A percentile compares a stretch with the other conserved stretches of the same genome.
Evolutionary conservation across 2,113 vertebrate species (phyloP).

Genomic region (Falco punctatus): DNA sequence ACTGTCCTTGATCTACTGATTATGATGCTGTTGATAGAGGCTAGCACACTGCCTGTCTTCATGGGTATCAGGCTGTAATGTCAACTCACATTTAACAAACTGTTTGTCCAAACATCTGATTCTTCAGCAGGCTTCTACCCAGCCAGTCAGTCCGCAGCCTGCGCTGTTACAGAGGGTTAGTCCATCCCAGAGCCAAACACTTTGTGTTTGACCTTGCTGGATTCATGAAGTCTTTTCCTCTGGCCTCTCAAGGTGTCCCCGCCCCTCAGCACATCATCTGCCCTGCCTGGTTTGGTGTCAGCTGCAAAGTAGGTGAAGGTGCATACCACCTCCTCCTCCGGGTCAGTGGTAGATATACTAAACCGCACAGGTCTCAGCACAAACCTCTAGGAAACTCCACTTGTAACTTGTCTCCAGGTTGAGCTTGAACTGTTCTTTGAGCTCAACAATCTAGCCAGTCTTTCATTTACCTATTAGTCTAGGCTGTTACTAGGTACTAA

Average conservation of each 20-base stretch:
- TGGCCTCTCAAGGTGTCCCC: not conserved
- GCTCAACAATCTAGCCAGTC: not conserved
- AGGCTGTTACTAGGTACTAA: not conserved
- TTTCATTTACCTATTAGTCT: not conserved
- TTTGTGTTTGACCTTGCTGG: not conserved
- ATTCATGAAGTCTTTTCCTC: not conserved
- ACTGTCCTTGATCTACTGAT: not conserved
- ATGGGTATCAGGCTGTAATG: not conserved
- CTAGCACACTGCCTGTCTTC: not conserved
- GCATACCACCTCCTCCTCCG: not conserved
- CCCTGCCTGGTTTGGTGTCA: not conserved
- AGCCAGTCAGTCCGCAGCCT: not conserved
- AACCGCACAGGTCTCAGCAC: not conserved
- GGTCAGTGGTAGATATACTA: not conserved
- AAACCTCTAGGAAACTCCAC: not conserved
- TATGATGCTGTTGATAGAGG: not conserved
- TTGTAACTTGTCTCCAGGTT: not conserved
- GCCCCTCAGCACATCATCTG: not conserved
- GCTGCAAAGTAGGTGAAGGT: not conserved
- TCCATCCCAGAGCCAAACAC: not conserved
- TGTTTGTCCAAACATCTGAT: not conserved
- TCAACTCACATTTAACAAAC: not conserved
- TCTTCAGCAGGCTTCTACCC: not conserved
- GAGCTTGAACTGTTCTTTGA: not conserved
- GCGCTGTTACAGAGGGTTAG: not conserved